Evolutionary conservation across 2,797 vertebrate genomes (phyloP).

Genomic region (Echiichthys vipera): DNA sequence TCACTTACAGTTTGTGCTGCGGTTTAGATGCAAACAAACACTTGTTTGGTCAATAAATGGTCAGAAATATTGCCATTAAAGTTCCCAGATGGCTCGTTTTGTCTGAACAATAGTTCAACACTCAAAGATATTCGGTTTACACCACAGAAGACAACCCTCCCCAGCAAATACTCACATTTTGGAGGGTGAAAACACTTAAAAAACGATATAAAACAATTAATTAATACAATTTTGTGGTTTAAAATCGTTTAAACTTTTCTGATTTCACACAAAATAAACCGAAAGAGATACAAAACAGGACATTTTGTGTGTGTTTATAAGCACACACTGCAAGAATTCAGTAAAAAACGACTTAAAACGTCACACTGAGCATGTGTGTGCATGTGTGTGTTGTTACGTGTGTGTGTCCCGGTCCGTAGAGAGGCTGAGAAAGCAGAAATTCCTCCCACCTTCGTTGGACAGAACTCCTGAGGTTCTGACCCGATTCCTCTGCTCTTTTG

Average conservation of each 20-base stretch:
- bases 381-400: neutral
- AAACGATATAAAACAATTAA: too few relatives aligned
- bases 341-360: neutral
- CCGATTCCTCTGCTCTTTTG: constrained; percentile 5
- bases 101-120: neutral
- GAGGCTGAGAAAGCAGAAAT: constrained; percentile 2
- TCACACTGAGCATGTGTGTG: neutral
- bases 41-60: neutral
- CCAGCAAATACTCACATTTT: too few relatives aligned
- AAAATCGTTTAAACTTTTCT: neutral
- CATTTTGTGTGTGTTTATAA: neutral
- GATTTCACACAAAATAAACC: neutral
- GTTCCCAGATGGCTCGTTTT: neutral
- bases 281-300: neutral
- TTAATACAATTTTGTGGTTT: too few relatives aligned
- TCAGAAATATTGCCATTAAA: too few relatives aligned
- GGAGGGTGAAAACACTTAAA: neutral
- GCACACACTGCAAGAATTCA: neutral
- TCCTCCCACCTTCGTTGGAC: neutral
- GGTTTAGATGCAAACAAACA: neutral
- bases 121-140: neutral
- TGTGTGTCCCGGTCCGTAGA: constrained; percentile 8
- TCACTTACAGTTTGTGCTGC: neutral
- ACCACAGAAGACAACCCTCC: neutral
- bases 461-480: constrained; percentile 14